Evolutionary conservation across 1,140 invertebrate species (phyloP).

Genomic region (Ruditapes philippinarum): DNA sequence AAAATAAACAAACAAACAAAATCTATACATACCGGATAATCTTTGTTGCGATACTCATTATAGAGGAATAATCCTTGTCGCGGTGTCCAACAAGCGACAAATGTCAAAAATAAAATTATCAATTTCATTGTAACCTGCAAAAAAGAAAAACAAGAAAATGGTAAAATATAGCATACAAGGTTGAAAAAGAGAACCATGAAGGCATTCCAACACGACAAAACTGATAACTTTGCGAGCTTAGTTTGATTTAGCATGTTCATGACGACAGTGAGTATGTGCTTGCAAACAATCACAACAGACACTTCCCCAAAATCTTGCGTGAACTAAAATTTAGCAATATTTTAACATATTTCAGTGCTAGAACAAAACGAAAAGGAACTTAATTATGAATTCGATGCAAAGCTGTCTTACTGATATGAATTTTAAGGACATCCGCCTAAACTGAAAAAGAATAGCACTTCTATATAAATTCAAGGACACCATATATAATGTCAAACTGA

Average conservation of each 20-base stretch:
- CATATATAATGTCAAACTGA: no score
- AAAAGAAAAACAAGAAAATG: not conserved
- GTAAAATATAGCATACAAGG: not conserved
- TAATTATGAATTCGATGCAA: no score
- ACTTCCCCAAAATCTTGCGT: not conserved
- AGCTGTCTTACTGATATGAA: no score
- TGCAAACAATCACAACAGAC: no score
- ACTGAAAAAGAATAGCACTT: no score
- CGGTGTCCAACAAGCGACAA: not conserved
- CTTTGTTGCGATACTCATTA: not conserved
- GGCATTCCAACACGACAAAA: not conserved
- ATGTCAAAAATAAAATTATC: not conserved
- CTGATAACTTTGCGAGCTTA: not conserved
- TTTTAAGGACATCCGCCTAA: no score
- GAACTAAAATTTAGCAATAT: not conserved
- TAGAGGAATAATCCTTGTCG: not conserved
- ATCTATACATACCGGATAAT: not conserved
- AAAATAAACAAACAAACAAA: no score
- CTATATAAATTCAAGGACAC: no score
- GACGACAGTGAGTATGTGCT: no score
- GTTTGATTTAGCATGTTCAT: not conserved
- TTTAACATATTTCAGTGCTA: no score
- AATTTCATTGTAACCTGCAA: not conserved
- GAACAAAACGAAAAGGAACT: no score
- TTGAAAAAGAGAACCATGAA: not conserved